Evolutionary conservation across 1,140 invertebrate species (phyloP).

Genomic region (Drosophila bipectinata): DNA sequence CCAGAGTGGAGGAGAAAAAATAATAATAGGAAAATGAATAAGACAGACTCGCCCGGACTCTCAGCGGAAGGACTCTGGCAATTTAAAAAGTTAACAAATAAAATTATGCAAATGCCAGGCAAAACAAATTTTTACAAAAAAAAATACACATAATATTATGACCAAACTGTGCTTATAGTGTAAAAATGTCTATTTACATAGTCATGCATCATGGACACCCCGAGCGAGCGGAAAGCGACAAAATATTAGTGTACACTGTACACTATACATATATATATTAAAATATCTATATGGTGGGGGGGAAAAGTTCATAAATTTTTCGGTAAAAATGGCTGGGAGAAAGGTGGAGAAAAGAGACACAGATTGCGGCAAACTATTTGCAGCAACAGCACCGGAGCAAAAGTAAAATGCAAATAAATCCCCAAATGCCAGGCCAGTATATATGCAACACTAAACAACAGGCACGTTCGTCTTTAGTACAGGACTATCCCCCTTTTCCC

Average conservation of each 20-base stretch:
- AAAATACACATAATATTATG: conserved; percentile 22
- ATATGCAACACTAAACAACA: conserved; percentile 73
- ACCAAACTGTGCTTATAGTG: conserved; percentile 75
- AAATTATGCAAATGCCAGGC: conserved; percentile 66
- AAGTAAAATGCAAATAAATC: conserved; percentile 81
- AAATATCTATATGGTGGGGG: no score
- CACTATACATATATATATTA: conserved; percentile 54
- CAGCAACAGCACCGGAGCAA: conserved; percentile 32
- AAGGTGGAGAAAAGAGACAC: conserved; percentile 36
- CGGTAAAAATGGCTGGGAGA: neutral
- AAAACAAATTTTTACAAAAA: conserved; percentile 42
- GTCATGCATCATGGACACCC: conserved; percentile 70
- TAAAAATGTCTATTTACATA: conserved; percentile 80
- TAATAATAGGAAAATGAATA: neutral
- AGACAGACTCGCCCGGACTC: no score
- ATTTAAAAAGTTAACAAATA: conserved; percentile 68
- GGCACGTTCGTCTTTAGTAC: conserved; percentile 45
- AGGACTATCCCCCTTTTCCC: neutral
- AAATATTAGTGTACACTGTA: conserved; percentile 17
- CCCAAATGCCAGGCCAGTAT: conserved; percentile 60
- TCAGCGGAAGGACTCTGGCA: conserved; percentile 16
- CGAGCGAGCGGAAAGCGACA: conserved; percentile 14
- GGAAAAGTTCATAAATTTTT: conserved; percentile 77
- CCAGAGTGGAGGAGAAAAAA: conserved; percentile 10
- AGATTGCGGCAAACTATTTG: conserved; percentile 79